Evolutionary conservation across 2,797 vertebrate species (phyloP).

Genomic region (Cheirogaleus major): DNA sequence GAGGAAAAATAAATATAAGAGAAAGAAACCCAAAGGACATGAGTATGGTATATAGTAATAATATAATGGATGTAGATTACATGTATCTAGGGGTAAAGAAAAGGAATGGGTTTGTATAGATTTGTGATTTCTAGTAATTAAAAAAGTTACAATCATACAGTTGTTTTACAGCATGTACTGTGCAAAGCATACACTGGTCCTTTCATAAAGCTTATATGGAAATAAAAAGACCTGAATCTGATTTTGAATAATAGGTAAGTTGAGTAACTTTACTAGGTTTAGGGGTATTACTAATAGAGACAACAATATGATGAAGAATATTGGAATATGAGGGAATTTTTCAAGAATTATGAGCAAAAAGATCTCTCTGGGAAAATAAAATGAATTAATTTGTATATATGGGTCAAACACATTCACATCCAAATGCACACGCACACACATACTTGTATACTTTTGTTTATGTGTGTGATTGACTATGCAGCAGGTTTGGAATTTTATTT

Average conservation of each 20-base stretch:
- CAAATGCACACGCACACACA: not conserved
- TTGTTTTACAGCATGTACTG: not conserved
- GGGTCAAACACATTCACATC: not conserved
- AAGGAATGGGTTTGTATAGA: not conserved
- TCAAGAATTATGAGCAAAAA: not conserved
- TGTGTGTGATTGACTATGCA: not conserved
- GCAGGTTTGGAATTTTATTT: not conserved
- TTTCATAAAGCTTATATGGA: not conserved
- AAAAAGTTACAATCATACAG: not conserved
- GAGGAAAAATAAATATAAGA: not conserved
- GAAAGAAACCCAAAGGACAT: not conserved
- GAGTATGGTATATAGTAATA: not conserved
- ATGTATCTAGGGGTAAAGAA: not conserved
- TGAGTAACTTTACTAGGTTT: not conserved
- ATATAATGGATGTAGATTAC: not conserved
- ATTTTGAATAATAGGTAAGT: not conserved
- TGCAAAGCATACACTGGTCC: not conserved
- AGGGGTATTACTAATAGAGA: not conserved
- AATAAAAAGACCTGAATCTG: not conserved
- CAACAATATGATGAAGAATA: not conserved
- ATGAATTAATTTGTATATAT: not conserved
- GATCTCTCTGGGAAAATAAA: not conserved
- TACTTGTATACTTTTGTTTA: not conserved
- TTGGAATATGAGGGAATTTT: not conserved
- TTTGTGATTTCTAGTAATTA: not conserved